These are phyloP conservation scores for Pelosia muscerda DNA, from an alignment of 2,888 invertebrate genomes.

Conservation along the genomic window DNA sequence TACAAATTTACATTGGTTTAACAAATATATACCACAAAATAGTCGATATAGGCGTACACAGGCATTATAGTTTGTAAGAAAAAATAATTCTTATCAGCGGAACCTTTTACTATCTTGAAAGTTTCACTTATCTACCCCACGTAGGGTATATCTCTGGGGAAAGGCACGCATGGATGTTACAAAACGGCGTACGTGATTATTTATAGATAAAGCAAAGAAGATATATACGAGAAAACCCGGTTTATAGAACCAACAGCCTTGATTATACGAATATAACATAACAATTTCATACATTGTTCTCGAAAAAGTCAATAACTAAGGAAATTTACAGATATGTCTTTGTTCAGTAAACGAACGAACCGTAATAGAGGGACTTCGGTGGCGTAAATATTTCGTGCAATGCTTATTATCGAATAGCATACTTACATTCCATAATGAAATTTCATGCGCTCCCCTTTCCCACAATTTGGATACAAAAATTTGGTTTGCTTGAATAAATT, in stretches of 20 bases:
- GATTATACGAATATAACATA: slow-evolving; percentile 41
- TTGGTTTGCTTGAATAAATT: slow-evolving; percentile 44
- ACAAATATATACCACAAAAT: not conserved
- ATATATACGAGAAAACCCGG: slow-evolving; percentile 25
- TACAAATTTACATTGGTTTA: not conserved
- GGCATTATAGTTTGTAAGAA: not conserved
- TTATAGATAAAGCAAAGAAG: slow-evolving; percentile 41
- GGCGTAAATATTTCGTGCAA: slow-evolving; percentile 41
- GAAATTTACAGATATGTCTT: slow-evolving; percentile 51
- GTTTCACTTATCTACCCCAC: slow-evolving; percentile 42
- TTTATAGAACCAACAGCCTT: slow-evolving; percentile 39
- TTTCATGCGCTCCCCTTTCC: slow-evolving; percentile 33
- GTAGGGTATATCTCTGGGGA: slow-evolving; percentile 36
- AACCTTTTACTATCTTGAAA: slow-evolving; percentile 33
- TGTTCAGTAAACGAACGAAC: slow-evolving; percentile 52
- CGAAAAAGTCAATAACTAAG: slow-evolving; percentile 37
- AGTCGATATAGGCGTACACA: not conserved
- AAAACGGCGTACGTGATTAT: slow-evolving; percentile 35
- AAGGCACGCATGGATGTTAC: slow-evolving; percentile 30
- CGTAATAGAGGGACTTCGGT: slow-evolving; percentile 47
- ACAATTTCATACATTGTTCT: slow-evolving; percentile 45
- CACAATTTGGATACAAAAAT: slow-evolving; percentile 19
- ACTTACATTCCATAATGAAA: slow-evolving; percentile 48
- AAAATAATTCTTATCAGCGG: slow-evolving; percentile 32
- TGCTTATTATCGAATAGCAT: slow-evolving; percentile 55